These are phyloP conservation scores for Stigmatopora nigra DNA, from an alignment of 2,113 vertebrate genomes.

Conservation along the genomic window DNA sequence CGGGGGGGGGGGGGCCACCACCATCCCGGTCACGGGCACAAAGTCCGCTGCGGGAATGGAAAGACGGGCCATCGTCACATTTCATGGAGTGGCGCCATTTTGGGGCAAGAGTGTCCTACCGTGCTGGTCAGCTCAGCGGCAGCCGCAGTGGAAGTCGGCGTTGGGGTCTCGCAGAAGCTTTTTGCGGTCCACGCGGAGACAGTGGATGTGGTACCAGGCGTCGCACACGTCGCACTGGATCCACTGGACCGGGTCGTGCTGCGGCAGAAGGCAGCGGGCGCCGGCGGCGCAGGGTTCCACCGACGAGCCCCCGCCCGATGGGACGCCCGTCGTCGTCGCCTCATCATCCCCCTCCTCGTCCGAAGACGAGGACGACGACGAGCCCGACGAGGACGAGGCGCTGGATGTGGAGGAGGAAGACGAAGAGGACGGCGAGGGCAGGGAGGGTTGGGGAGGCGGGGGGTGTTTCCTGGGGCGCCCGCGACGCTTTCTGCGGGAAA, in stretches of 20 bases:
- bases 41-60: neutral
- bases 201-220: slow-evolving; percentile 79
- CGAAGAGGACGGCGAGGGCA: slow-evolving; percentile 59
- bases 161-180: slow-evolving; percentile 68
- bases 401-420: slow-evolving; percentile 64
- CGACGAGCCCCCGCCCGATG: slow-evolving; percentile 3
- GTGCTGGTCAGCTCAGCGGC: slow-evolving; percentile 53
- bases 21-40: too few relatives aligned
- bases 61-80: neutral
- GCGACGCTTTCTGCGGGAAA: slow-evolving; percentile 62
- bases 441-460: slow-evolving; percentile 49
- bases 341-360: slow-evolving; percentile 33
- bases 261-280: slow-evolving; percentile 66
- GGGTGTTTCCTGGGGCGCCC: slow-evolving; percentile 77
- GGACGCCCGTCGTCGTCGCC: slow-evolving; percentile 29
- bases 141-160: slow-evolving; percentile 77
- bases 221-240: slow-evolving; percentile 85
- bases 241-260: slow-evolving; percentile 82
- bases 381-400: slow-evolving; percentile 57
- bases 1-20: too few relatives aligned
- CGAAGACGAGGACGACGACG: slow-evolving; percentile 48
- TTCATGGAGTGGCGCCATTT: neutral
- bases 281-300: slow-evolving; percentile 73
- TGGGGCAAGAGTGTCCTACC: neutral
- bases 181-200: slow-evolving; percentile 69